Evolutionary conservation across 2,888 invertebrate genomes (phyloP).

Genomic region (Phyllotreta striolata): DNA sequence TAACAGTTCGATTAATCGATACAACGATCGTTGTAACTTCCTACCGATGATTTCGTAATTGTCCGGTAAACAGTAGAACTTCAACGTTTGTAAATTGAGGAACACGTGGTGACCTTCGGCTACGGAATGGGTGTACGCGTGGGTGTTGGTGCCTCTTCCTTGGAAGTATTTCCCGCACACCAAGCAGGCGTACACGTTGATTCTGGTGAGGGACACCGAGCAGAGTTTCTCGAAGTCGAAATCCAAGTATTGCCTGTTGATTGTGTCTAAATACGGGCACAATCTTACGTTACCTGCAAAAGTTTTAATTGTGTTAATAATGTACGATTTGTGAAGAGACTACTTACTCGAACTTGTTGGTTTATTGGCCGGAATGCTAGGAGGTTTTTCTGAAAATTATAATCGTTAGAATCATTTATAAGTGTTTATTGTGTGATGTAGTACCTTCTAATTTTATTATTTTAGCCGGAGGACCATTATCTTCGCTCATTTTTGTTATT

Average conservation of each 20-base stretch:
- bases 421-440: neutral
- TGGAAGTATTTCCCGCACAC: conserved; percentile 99
- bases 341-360: conserved; percentile 16
- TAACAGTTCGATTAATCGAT: neutral
- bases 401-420: neutral
- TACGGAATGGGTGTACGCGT: conserved; percentile 99
- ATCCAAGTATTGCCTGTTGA: conserved; percentile 94
- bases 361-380: neutral
- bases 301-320: neutral
- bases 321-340: neutral
- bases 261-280: conserved; percentile 98
- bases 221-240: conserved; percentile 99
- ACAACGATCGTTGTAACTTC: conserved; percentile 30
- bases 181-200: conserved; percentile 99
- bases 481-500: conserved; percentile 1
- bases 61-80: conserved; percentile 98
- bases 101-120: conserved; percentile 98
- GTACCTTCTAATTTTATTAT: conserved; percentile 23
- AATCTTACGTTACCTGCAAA: conserved; percentile 56
- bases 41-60: conserved; percentile 98
- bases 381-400: conserved; percentile 14
- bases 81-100: conserved; percentile 93
- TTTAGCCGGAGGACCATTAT: conserved; percentile 13
- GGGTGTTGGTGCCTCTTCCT: conserved; percentile 96
- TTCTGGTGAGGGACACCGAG: conserved; percentile 95